Evolutionary conservation across 2,888 invertebrate species (phyloP), one percentile per base, ranked within the genome.

Genomic region (Sesamia inferens): DNA sequence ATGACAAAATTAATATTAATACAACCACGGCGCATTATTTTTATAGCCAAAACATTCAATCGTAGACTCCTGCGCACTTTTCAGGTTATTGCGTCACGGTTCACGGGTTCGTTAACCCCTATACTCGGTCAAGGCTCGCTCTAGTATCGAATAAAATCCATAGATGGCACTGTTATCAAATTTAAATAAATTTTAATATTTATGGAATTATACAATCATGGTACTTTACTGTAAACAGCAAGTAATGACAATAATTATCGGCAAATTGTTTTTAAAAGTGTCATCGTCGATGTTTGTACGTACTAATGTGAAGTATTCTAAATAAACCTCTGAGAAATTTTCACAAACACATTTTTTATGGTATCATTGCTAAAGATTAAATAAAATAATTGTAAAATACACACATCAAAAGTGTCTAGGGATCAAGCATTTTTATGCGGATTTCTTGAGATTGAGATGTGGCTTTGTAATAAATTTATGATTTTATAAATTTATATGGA

Each of bases 81-180:
- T 87, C 79, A 87, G 82, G 48, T 66, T 70, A 76, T 76, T 82
- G 72, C 82, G 78, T 81, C 74, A 79, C 58, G 76, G 61, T 47
- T 79, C 79, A 79, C 42, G 72, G 84, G 74, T 80, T 72, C 81
- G 79, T 68, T 83, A 79, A 71, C 86, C 48, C 68, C 31, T 39
- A 58, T 55, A 86, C 75, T 87, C 82, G 87, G 87, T 88, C 88
- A 88, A 88, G 87, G 87, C 85, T 86, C 67, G 71, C 74, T 42
- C 63, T 76, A 84, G 79, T 88, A 14, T 57, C 16, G 22, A 0
- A 11, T 2, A 44, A 64, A 65, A 69, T 61, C 19, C 44, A 75
- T 75, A 88, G 87, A 84, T 88, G 88, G 76, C 85, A 76, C 62
- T 80, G 24, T 72, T 71, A 22, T 57, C 14, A 47, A 62, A 16